Evolutionary conservation across 2,888 invertebrate genomes (phyloP).

Genomic region (Noctuana brunneofusca): DNA sequence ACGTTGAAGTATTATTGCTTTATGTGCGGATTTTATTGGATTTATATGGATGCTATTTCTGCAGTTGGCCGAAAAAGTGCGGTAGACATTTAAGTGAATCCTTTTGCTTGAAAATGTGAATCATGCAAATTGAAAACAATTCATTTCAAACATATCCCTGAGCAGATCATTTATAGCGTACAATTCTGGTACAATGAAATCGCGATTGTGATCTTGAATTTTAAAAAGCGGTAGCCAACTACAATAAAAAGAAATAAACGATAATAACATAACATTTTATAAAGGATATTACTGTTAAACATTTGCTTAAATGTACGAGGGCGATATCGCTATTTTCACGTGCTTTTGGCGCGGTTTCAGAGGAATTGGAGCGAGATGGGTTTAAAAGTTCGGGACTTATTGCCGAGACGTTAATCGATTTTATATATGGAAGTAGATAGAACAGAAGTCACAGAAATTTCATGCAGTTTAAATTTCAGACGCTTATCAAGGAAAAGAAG

Average conservation of each 20-base stretch:
- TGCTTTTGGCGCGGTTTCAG: slow-evolving; percentile 47
- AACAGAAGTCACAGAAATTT: background rate
- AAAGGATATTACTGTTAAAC: slow-evolving; percentile 36
- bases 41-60: slow-evolving; percentile 2
- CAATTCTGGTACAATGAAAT: slow-evolving; percentile 11
- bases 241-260: slow-evolving; percentile 35
- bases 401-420: slow-evolving; percentile 39
- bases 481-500: background rate
- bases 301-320: slow-evolving; percentile 40
- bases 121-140: background rate
- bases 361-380: slow-evolving; percentile 38
- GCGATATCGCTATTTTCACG: slow-evolving; percentile 43
- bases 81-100: background rate
- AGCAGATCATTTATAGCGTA: background rate
- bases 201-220: slow-evolving; percentile 32
- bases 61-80: background rate
- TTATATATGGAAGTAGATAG: slow-evolving; percentile 7
- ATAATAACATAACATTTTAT: slow-evolving; percentile 34
- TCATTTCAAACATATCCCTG: background rate
- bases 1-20: slow-evolving; percentile 33
- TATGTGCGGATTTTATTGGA: slow-evolving; percentile 22
- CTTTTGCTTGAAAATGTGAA: background rate
- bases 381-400: slow-evolving; percentile 46
- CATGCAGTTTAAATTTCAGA: no score
- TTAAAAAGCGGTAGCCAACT: slow-evolving; percentile 32